phyloP scores from a whole-genome alignment of 2,888 invertebrate genomes.

The Drosophila sordidula region DNA sequence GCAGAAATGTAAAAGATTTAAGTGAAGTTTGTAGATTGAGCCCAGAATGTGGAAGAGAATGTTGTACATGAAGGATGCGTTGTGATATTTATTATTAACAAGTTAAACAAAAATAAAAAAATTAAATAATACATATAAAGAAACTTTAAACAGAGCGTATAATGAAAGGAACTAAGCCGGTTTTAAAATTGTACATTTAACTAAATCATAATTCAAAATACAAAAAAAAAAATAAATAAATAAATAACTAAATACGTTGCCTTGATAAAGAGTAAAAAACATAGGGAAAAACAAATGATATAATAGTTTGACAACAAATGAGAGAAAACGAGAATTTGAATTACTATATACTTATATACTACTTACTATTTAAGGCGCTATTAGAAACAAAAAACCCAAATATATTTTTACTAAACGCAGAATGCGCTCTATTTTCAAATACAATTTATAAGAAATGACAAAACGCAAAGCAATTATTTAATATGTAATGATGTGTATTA shows the following conservation, averaged over 20 bases:
- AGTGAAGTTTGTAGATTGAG: slow-evolving; percentile 43
- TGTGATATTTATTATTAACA: slow-evolving; percentile 85
- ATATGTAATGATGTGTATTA: slow-evolving; percentile 75
- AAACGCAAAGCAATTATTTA: slow-evolving; percentile 75
- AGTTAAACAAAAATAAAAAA: slow-evolving; percentile 63
- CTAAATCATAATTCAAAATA: slow-evolving; percentile 36
- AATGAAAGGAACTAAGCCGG: slow-evolving; percentile 76
- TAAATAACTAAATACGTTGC: slow-evolving; percentile 59
- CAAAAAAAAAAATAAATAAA: slow-evolving; percentile 39
- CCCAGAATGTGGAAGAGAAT: slow-evolving; percentile 33
- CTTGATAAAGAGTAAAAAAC: slow-evolving; percentile 59
- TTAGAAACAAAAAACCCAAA: slow-evolving; percentile 71
- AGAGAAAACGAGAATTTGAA: slow-evolving; percentile 52
- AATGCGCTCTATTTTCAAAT: slow-evolving; percentile 78
- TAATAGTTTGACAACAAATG: slow-evolving; percentile 25
- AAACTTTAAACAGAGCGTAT: slow-evolving; percentile 60
- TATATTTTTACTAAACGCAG: slow-evolving; percentile 80
- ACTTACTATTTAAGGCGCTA: slow-evolving; percentile 62
- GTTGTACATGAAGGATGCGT: slow-evolving; percentile 82
- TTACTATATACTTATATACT: slow-evolving; percentile 57
- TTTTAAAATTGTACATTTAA: slow-evolving; percentile 79
- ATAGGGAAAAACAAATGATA: slow-evolving; percentile 44
- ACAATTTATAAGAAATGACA: slow-evolving; percentile 73
- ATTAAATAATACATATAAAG: slow-evolving; percentile 48
- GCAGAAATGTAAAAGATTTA: slow-evolving; percentile 55